Evolutionary conservation across 2,113 vertebrate genomes (phyloP).

Genomic region (Sinosuthora webbiana): DNA sequence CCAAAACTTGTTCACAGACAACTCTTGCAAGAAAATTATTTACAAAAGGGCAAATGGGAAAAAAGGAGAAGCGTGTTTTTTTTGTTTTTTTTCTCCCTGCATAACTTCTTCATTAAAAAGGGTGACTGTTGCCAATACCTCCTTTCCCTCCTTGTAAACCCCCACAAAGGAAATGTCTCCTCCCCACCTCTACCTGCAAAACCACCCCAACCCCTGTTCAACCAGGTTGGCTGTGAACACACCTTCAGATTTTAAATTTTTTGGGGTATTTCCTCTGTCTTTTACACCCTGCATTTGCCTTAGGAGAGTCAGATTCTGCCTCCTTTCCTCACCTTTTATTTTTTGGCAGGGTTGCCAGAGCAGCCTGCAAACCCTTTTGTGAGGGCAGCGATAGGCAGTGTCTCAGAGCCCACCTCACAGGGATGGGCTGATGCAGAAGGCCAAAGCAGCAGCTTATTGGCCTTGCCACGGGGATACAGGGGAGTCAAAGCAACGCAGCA

Average conservation of each 20-base stretch:
- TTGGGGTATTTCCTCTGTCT: neutral
- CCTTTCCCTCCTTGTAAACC: neutral
- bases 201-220: neutral
- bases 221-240: neutral
- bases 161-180: neutral
- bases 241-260: neutral
- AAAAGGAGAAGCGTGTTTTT: neutral
- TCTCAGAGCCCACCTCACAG: neutral
- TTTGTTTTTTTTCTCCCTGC: accelerated
- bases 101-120: neutral
- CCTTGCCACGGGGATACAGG: accelerated
- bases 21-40: conserved; percentile 50
- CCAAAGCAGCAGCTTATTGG: neutral
- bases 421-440: neutral
- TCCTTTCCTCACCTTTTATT: conserved; percentile 7
- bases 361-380: neutral
- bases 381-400: neutral
- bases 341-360: neutral
- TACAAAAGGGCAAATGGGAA: conserved; percentile 44
- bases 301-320: neutral
- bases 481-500: accelerated
- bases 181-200: neutral
- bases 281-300: neutral
- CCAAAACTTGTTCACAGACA: conserved; percentile 58
- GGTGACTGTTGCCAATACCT: neutral